Percentiles rank a stretch among this genome's conserved stretches.
These are phyloP conservation scores for Probaryconus sp. DNA, from an alignment of 1,140 invertebrate species.

Conservation along the genomic window DNA sequence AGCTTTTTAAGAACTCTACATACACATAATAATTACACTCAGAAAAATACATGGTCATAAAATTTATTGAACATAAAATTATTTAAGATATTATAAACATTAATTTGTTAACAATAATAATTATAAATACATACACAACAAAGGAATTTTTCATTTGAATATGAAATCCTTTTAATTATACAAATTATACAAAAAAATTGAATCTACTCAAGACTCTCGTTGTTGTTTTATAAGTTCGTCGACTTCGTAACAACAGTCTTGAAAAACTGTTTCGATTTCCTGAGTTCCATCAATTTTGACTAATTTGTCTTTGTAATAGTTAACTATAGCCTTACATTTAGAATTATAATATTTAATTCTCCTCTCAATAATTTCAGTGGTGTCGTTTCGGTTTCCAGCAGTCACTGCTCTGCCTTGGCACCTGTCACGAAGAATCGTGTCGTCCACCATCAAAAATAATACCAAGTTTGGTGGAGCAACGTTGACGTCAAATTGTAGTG, in stretches of 20 bases:
- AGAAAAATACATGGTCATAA: too few species aligned
- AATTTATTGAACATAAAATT: too few species aligned
- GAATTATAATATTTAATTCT: constrained; percentile 34
- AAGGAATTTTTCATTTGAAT: too few species aligned
- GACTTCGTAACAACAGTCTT: constrained; percentile 17
- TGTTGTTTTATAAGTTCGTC: constrained; percentile 10
- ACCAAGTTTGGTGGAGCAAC: constrained; percentile 33
- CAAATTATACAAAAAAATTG: too few species aligned
- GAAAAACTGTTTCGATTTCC: constrained; percentile 7
- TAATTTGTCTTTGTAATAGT: constrained; percentile 40
- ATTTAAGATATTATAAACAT: too few species aligned
- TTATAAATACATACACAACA: too few species aligned
- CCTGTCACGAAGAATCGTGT: constrained; percentile 30
- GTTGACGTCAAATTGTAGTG: constrained; percentile 39
- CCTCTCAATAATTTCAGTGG: constrained; percentile 19
- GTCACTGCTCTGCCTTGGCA: constrained; percentile 39
- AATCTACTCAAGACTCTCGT: too few species aligned
- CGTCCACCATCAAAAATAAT: constrained; percentile 37
- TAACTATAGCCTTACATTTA: constrained; percentile 32
- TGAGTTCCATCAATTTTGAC: constrained; percentile 29
- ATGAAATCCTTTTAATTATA: too few species aligned
- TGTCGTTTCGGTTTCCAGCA: constrained; percentile 31
- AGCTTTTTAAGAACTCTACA: too few species aligned
- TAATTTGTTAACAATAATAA: too few species aligned
- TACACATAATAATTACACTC: too few species aligned